Conservation (phyloP, 2,888 invertebrate species). For the Leptothorax acervorum region DNA sequence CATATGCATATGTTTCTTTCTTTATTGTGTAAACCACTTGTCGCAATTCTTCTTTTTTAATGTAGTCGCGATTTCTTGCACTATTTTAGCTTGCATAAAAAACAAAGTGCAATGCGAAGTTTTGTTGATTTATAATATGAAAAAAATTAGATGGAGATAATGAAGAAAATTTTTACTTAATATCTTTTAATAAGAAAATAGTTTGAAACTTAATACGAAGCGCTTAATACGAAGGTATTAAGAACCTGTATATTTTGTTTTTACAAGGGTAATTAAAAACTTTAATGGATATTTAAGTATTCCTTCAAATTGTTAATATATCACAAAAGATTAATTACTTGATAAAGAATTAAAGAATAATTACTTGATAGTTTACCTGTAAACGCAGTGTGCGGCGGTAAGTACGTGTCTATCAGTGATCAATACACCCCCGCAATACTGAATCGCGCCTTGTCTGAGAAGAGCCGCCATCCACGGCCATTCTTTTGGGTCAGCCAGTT, state of each 20-base stretch:
- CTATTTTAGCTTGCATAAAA: neutral
- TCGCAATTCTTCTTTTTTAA: neutral
- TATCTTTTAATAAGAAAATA: neutral
- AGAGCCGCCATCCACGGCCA: conserved; percentile 96
- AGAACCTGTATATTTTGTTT: neutral
- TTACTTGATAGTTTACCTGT: conserved; percentile 66
- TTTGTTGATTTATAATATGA: neutral
- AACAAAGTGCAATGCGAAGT: neutral
- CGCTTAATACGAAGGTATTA: neutral
- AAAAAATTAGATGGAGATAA: neutral
- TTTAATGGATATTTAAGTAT: neutral
- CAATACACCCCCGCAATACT: conserved; percentile 93
- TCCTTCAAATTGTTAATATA: neutral
- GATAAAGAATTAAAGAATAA: too few species aligned
- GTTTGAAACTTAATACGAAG: neutral
- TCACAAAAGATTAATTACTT: neutral
- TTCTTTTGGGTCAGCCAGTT: conserved; percentile 89
- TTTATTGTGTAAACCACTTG: conserved; percentile 9
- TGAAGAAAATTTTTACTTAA: neutral
- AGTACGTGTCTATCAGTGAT: conserved; percentile 93
- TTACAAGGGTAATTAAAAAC: neutral
- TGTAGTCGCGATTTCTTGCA: neutral
- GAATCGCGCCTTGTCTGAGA: conserved; percentile 88
- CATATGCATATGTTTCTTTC: neutral
- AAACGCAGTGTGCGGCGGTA: conserved; percentile 91